Evolutionary conservation across 2,888 invertebrate genomes (phyloP).

Genomic region (Helleia helle): DNA sequence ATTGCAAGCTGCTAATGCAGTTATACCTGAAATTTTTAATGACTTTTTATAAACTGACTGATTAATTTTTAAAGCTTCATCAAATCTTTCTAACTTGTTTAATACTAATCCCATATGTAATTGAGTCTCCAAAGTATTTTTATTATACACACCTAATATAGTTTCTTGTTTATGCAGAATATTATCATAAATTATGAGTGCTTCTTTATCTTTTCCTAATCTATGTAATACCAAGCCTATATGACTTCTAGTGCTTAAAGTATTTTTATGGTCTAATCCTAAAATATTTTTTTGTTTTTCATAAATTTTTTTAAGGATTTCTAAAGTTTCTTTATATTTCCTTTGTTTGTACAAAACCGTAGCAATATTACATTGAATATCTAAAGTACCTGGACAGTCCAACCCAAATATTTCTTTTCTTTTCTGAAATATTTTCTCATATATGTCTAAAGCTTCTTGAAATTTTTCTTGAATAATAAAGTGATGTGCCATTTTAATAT

Average conservation of each 20-base stretch:
- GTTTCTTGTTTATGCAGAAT: slow-evolving; percentile 2
- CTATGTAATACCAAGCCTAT: slow-evolving; percentile 4
- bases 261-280: background rate
- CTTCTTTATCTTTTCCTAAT: slow-evolving; percentile 1
- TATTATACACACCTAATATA: background rate
- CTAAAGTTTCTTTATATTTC: background rate
- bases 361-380: background rate
- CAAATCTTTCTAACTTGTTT: background rate
- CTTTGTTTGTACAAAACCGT: slow-evolving; percentile 4
- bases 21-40: background rate
- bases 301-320: background rate
- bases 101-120: slow-evolving; percentile 3
- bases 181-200: background rate
- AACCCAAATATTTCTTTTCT: slow-evolving; percentile 4
- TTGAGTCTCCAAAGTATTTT: background rate
- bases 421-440: background rate
- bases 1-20: background rate
- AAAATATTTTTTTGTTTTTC: background rate
- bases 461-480: background rate
- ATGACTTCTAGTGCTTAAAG: background rate
- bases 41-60: background rate
- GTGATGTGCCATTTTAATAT: background rate
- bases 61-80: background rate
- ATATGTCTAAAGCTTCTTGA: slow-evolving; percentile 1
- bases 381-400: background rate